Conservation (phyloP, 1,140 invertebrate species). For the Formica exsecta region DNA sequence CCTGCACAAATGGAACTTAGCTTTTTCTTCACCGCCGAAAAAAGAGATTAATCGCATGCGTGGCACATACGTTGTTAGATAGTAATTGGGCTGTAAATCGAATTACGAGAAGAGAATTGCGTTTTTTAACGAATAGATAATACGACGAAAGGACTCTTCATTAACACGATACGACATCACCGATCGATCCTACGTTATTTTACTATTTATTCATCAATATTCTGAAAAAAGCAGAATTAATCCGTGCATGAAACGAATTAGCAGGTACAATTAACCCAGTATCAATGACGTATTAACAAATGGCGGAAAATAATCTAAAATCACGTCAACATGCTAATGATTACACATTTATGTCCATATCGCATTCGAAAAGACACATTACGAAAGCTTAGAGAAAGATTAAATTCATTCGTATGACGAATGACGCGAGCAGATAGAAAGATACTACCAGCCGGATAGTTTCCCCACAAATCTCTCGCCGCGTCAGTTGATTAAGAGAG, state of each 20-base stretch:
- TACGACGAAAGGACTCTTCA: not conserved
- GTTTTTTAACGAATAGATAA: not conserved
- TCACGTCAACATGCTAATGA: slow-evolving; percentile 33
- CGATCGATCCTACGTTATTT: not conserved
- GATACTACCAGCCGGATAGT: slow-evolving; percentile 8
- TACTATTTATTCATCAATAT: slow-evolving; percentile 1
- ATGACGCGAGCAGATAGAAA: slow-evolving; percentile 35
- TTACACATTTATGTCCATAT: slow-evolving; percentile 23
- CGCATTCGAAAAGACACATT: slow-evolving; percentile 45
- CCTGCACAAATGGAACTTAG: slow-evolving; percentile 23
- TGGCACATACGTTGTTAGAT: slow-evolving; percentile 8
- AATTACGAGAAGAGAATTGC: not conserved
- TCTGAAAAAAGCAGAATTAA: not conserved
- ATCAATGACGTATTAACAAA: not conserved
- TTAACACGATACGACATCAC: slow-evolving; percentile 1
- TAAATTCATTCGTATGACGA: slow-evolving; percentile 48
- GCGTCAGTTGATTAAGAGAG: slow-evolving; percentile 65
- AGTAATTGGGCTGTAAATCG: slow-evolving; percentile 34
- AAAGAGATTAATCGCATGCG: slow-evolving; percentile 53
- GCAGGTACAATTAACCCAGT: slow-evolving; percentile 2
- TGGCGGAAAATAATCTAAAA: slow-evolving; percentile 28
- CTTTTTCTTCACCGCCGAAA: slow-evolving; percentile 40
- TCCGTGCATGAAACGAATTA: not conserved
- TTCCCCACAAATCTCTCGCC: slow-evolving; percentile 65
- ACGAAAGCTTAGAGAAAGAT: slow-evolving; percentile 52